Base-by-base conservation (phyloP, 2,797 vertebrate species). In the Cyprinella venusta region DNA sequence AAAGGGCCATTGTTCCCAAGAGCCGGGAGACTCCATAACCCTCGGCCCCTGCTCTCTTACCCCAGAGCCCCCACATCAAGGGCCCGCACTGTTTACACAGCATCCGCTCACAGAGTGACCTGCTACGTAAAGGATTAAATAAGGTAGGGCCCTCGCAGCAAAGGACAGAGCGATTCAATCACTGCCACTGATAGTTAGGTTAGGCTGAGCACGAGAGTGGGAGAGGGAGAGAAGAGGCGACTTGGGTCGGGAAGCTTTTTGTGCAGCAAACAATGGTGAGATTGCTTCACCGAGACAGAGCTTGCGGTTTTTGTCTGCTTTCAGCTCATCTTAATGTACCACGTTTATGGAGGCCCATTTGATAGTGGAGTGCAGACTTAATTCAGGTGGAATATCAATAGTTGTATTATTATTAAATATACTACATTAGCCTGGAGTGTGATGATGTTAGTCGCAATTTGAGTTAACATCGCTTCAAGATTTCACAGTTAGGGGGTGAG, bases 1-100 rank as follows among this genome's bases (percentile, higher is more conserved):
- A 94, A 95, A 94, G 94, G 89, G 88, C 92, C 93, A 95, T 95
- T 95, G 95, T 95, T 95, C 94, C 93, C 93, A 93, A 92, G 93
- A 93, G 91, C 90, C 91, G 91, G 91, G 92, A 92, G 87, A 90
- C 89, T 90, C 87, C 86, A 88, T 88, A 88, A 89, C 83, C 87
- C 80, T 84, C 86, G 76, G 88, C 85, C 89, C 82, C 84, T 91
- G 85, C 88, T 85, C 86, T 91, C 87, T 92, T 93, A 90, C 92
- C 92, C 91, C 86, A 63, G 90, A 92, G 92, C 91, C 92, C 92
- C 91, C 91, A 93, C 93, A 94, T 95, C 93, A 94, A 94, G 94
- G 91, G 91, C 92, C 93, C 90, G 89, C 91, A 89, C 90, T 94
- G 93, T 95, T 95, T 94, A 93, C 94, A 94, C 92, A 94, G 93